Evolutionary conservation across 2,797 vertebrate species (phyloP).

Genomic region (Taenioides sp.): DNA sequence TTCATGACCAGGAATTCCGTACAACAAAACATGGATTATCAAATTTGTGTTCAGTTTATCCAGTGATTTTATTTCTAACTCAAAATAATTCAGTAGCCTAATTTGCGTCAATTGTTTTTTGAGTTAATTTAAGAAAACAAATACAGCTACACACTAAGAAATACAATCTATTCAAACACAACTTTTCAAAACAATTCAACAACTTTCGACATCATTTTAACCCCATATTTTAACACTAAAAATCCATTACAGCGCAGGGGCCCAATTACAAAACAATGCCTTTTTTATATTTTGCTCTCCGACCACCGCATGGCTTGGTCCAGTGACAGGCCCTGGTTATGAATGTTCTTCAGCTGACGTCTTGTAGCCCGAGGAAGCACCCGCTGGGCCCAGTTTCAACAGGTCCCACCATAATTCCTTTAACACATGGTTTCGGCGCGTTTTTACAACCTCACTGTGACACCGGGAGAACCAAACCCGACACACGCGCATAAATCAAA

Average conservation of each 20-base stretch:
- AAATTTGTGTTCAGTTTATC: no score
- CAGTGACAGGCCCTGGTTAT: constrained; percentile 53
- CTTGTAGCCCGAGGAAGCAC: constrained; percentile 38
- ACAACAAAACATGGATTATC: no score
- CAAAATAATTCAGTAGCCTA: no score
- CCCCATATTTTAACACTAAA: neutral
- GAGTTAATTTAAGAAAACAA: no score
- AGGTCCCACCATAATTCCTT: constrained; percentile 74
- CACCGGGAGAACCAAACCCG: constrained; percentile 75
- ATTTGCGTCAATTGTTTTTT: no score
- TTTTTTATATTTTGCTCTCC: neutral
- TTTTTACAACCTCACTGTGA: constrained; percentile 61
- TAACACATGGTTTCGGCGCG: constrained; percentile 71
- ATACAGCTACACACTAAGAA: no score
- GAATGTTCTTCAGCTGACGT: constrained; percentile 56
- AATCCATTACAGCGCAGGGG: no score
- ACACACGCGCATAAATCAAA: constrained; percentile 74
- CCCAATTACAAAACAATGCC: neutral
- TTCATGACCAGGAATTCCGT: no score
- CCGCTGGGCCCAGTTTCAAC: constrained; percentile 68
- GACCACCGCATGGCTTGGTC: neutral
- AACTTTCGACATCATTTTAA: neutral
- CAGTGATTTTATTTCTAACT: no score
- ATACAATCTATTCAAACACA: no score
- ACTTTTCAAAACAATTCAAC: neutral